Base-by-base conservation (phyloP, 2,888 invertebrate species). In the Heliconius charithonia region DNA sequence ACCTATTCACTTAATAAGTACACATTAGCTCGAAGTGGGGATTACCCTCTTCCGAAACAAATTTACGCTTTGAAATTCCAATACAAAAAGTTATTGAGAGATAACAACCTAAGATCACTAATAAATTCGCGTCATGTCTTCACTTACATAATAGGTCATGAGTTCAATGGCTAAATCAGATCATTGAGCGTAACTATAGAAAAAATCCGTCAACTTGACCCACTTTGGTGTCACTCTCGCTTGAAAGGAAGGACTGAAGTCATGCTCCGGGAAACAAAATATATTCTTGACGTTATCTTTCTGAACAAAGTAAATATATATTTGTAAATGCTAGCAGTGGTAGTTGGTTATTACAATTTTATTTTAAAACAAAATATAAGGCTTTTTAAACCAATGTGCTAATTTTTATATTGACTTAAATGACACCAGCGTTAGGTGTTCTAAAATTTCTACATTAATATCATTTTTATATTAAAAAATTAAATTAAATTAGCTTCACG, bases 121-220 rank as follows among this genome's bases (percentile, higher is more conserved):
- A 79, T 27, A 65, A n/a, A 79, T 72, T 45, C 45, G 69, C 56
- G 27, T 63, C 71, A 67, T 84, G 83, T 82, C 79, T 83, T 87
- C 80, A 81, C 79, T 86, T 88, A 87, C 84, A 84, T 91, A 91
- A 91, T 85, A 86, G 86, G 84, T 88, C 83, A 82, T 87, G 89
- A 91, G 92, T 93, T 93, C 92, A 92, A 89, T 91, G 91, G 88
- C 89, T 90, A 91, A 91, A 90, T 84, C 87, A 86, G 88, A 83
- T 84, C 88, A 84, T 90, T 86, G 88, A 90, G 92, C 92, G 89
- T 92, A 86, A 90, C 91, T 85, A 85, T 84, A 87, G 83, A 92
- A 92, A 93, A 92, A 92, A 91, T 88, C 91, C 92, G 86, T 92
- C 90, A 92, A 92, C 92, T 93, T 93, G 93, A 91, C 94, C 93